Base-by-base conservation (phyloP, 2,888 invertebrate species). In the Drosophila histrio region DNA sequence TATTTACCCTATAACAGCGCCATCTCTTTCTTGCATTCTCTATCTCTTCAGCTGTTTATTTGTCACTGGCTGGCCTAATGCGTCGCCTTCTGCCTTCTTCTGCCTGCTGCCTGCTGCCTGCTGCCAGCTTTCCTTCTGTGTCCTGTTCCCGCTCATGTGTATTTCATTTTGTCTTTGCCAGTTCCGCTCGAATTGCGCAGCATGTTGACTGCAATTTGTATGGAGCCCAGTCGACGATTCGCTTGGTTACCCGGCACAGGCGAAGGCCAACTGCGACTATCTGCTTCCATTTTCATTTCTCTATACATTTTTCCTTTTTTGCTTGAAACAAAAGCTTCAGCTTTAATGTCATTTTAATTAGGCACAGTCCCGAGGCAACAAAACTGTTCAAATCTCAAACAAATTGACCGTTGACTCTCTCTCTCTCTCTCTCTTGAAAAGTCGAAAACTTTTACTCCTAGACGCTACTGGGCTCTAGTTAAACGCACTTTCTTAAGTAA, bases 201-300 rank as follows among this genome's bases (percentile, higher is more conserved):
- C 82, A 85, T 84, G 87, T 82, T 85, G 85, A 79, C 85, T 85
- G 83, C 82, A 85, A 85, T 85, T 87, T 85, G 83, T 85, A 78
- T 78, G 86, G 79, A 65, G 71, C 67, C 57, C 65, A 76, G 75
- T 71, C 62, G 56, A 61, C 75, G 84, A 65, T 65, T 79, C 75
- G 85, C 77, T 87, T 84, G 84, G 87, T 84, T 84, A 84, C 63
- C 49, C 61, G 53, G 38, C 56, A 38, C 30, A 26, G 11, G 53
- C 77, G 82, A 78, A 86, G 87, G 81, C 74, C 87, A 83, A 74
- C 46, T 66, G 65, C 50, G 59, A 49, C 50, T 60, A 32, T 43
- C 41, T 38, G 17, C 39, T 26, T n/a, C 13, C 22, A 30, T 5
- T 32, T 21, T 56, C 19, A 26, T 53, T 32, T 39, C 24, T 17